A percentile compares a stretch with the other conserved stretches of the same genome.
These are phyloP conservation scores for Paramuricea clavata DNA, from an alignment of 92 coral and sea anemone species.

Conservation along the genomic window DNA sequence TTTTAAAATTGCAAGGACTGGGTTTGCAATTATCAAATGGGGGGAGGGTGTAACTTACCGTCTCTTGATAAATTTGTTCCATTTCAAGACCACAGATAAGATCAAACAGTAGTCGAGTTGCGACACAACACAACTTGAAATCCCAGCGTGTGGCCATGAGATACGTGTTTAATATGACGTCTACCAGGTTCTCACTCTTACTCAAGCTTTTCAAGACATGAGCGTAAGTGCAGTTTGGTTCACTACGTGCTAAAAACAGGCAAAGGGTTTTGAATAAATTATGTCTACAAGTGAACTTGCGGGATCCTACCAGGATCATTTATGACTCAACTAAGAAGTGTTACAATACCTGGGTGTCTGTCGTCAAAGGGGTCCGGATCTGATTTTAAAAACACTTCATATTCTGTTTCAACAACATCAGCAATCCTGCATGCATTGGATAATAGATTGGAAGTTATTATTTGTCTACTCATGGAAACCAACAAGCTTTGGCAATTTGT, in stretches of 20 bases:
- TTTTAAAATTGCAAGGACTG: too few species aligned
- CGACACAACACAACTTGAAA: slow-evolving; percentile 84
- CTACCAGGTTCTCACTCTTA: slow-evolving; percentile 89
- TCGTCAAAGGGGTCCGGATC: slow-evolving; percentile 99
- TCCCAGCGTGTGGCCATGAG: slow-evolving; percentile 89
- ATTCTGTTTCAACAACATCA: slow-evolving; percentile 87
- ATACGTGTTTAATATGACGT: slow-evolving; percentile 82
- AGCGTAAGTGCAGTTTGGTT: slow-evolving; percentile 91
- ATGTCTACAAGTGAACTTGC: neutral
- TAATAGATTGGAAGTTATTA: neutral
- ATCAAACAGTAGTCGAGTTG: slow-evolving; percentile 84
- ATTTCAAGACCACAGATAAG: slow-evolving; percentile 92
- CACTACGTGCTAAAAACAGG: slow-evolving; percentile 76
- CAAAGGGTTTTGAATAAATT: too few species aligned
- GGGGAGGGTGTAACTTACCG: slow-evolving; percentile 74
- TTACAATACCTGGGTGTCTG: slow-evolving; percentile 90
- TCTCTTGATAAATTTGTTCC: slow-evolving; percentile 88
- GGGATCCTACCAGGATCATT: neutral
- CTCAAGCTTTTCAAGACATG: slow-evolving; percentile 86
- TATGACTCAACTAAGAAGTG: neutral
- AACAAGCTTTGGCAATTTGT: neutral
- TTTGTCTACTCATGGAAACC: neutral
- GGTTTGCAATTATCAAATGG: too few species aligned
- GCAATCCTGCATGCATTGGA: slow-evolving; percentile 82
- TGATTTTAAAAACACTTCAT: slow-evolving; percentile 88